Base-by-base conservation (phyloP, 1,140 invertebrate species). In the Penaeus indicus region DNA sequence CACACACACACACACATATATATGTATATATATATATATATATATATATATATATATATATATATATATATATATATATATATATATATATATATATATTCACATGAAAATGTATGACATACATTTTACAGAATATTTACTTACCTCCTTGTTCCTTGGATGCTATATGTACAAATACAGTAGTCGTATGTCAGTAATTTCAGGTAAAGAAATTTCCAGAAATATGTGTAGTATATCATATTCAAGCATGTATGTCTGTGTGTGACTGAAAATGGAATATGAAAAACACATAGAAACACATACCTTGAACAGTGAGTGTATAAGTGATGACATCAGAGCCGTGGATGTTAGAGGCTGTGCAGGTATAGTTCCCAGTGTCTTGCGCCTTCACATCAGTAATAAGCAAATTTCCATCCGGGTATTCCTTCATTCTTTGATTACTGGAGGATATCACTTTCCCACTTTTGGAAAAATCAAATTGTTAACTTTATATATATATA, bases 281-380 rank as follows among this genome's bases (percentile, higher is more conserved):
- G 60, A 21, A 61, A 38, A 10, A 0, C 10, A 16, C 10, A 13
- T 42, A 3, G 1, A 47, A 77, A 8, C 19, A 75, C 85, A 88
- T 89, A 92, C 91, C 91, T 90, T 91, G 89, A 4, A 92, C 92
- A 42, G 27, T 90, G 63, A 92, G 80, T 38, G 84, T 61, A 78
- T 92, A 92, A 18, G 87, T 85, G 77, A 92, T 91, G 80, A 81
- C 62, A 67, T 92, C 91, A 21, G 81, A 47, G 19, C 92, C 92
- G n/a, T 90, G 69, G 3, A 86, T 86, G 79, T 92, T 92, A 42
- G 86, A 62, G 13, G 90, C 92, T 18, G 90, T 61, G 81, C 92
- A 92, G 3, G 92, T 91, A 77, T 92, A 92, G 81, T 92, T 91
- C 25, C 91, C 92, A 25, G 91, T 89, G 85, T 92, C 91, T 22